Percentiles rank a stretch among this genome's conserved stretches.
Evolutionary conservation across 2,888 invertebrate species (phyloP).

Genomic region (Epistrophella euchroma): DNA sequence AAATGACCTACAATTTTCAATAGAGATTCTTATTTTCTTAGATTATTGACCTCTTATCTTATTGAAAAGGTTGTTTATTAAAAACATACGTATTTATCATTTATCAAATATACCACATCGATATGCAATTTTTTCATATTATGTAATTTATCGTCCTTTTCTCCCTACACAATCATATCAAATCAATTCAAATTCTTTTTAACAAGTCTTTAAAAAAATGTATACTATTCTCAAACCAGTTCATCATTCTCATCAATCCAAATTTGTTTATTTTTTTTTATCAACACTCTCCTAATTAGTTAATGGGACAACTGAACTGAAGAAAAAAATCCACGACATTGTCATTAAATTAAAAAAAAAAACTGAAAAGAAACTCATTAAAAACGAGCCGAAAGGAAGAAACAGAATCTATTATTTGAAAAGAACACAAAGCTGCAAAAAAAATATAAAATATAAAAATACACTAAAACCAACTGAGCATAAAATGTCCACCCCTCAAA

Average conservation of each 20-base stretch:
- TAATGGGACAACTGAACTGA: constrained; percentile 73
- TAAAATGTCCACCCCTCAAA: constrained; percentile 63
- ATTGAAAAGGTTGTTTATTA: too few relatives aligned
- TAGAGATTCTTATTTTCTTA: too few relatives aligned
- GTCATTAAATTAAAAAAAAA: constrained; percentile 58
- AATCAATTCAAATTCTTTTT: neutral
- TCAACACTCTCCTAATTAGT: constrained; percentile 75
- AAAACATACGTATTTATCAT: too few relatives aligned
- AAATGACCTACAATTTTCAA: too few relatives aligned
- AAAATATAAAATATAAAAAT: constrained; percentile 39
- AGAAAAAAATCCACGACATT: constrained; percentile 61
- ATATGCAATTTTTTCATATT: too few relatives aligned
- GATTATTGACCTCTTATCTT: too few relatives aligned
- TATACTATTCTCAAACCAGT: neutral
- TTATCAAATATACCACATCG: too few relatives aligned
- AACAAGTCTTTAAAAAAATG: constrained; percentile 3
- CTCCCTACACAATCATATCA: too few relatives aligned
- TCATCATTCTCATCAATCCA: constrained; percentile 2
- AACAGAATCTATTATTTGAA: constrained; percentile 65
- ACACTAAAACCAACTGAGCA: constrained; percentile 68
- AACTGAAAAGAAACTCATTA: constrained; percentile 73
- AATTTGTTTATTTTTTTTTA: constrained; percentile 44
- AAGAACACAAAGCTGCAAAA: constrained; percentile 37
- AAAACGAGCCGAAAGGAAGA: constrained; percentile 58
- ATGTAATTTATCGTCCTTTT: too few relatives aligned